phyloP scores from a whole-genome alignment of 2,888 invertebrate species.

The Poecilobothrus nobilitatus region DNA sequence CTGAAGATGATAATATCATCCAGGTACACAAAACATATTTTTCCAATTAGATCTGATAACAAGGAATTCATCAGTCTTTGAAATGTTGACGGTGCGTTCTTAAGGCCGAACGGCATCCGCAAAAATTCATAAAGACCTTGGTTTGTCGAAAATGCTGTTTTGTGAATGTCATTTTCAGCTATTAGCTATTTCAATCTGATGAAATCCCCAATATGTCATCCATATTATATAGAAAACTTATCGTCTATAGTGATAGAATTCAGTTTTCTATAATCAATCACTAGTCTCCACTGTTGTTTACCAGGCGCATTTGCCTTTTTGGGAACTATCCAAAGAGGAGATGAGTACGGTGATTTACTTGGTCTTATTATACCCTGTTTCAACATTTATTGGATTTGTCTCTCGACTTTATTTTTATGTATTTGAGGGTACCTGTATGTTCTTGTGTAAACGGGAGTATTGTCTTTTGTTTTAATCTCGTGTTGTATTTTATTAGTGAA shows the following conservation, averaged over 20 bases:
- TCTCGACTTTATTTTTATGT: too few species aligned
- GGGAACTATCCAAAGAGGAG: too few species aligned
- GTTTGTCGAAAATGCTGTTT: constrained; percentile 16
- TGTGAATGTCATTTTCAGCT: constrained; percentile 10
- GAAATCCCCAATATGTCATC: constrained; percentile 14
- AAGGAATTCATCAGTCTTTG: too few species aligned
- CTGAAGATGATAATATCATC: constrained; percentile 15
- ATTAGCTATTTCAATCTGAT: background rate
- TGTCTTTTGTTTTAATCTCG: too few species aligned
- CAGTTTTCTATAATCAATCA: constrained; percentile 16
- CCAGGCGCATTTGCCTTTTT: constrained; percentile 13
- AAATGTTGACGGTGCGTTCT: too few species aligned
- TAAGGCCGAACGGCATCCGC: constrained; percentile 19
- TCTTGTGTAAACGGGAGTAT: too few species aligned
- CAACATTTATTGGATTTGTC: too few species aligned
- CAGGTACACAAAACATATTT: too few species aligned
- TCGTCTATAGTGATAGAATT: constrained; percentile 18
- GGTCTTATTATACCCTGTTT: too few species aligned
- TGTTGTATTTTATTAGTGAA: constrained; percentile 19
- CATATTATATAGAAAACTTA: constrained; percentile 9
- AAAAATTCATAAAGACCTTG: constrained; percentile 19
- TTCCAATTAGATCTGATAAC: too few species aligned
- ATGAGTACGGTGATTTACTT: too few species aligned
- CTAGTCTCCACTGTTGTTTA: constrained; percentile 19
- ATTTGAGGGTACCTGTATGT: too few species aligned